A percentile compares a stretch with the other conserved stretches of the same genome.
Evolutionary conservation across 2,797 vertebrate genomes (phyloP).

Genomic region (Orestias chungarensis): DNA sequence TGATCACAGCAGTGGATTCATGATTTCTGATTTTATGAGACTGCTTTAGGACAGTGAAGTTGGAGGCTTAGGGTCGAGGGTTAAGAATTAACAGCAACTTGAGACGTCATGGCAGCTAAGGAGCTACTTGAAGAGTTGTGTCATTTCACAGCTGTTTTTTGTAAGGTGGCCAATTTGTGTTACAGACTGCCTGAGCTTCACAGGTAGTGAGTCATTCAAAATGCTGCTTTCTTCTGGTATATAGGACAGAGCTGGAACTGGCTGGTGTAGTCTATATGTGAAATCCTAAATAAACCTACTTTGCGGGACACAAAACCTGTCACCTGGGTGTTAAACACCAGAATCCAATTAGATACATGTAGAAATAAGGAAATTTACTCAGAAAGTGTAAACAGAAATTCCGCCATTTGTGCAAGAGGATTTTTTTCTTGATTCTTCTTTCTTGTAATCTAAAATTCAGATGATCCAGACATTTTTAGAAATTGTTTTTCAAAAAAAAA

Average conservation of each 20-base stretch:
- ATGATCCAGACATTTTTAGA: not conserved
- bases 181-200: slow-evolving; percentile 25
- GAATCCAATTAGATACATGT: slow-evolving; percentile 60
- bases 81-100: slow-evolving; percentile 64
- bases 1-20: slow-evolving; percentile 58
- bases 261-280: slow-evolving; percentile 57
- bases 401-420: slow-evolving; percentile 16
- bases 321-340: slow-evolving; percentile 67
- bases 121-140: slow-evolving; percentile 68
- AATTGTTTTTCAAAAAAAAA: not conserved
- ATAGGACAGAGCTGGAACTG: slow-evolving; percentile 31
- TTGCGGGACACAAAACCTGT: slow-evolving; percentile 69
- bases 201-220: slow-evolving; percentile 46
- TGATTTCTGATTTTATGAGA: slow-evolving; percentile 61
- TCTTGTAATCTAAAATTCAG: not conserved
- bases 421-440: not conserved
- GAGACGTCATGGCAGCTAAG: slow-evolving; percentile 61
- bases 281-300: slow-evolving; percentile 73
- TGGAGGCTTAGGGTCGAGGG: slow-evolving; percentile 40
- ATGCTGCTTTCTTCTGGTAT: slow-evolving; percentile 61
- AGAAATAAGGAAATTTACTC: slow-evolving; percentile 35
- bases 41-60: slow-evolving; percentile 42
- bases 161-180: slow-evolving; percentile 43
- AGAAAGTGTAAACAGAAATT: slow-evolving; percentile 23
- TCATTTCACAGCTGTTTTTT: slow-evolving; percentile 67